Base-by-base conservation (phyloP, 2,113 vertebrate genomes). In the Cinclus cinclus region DNA sequence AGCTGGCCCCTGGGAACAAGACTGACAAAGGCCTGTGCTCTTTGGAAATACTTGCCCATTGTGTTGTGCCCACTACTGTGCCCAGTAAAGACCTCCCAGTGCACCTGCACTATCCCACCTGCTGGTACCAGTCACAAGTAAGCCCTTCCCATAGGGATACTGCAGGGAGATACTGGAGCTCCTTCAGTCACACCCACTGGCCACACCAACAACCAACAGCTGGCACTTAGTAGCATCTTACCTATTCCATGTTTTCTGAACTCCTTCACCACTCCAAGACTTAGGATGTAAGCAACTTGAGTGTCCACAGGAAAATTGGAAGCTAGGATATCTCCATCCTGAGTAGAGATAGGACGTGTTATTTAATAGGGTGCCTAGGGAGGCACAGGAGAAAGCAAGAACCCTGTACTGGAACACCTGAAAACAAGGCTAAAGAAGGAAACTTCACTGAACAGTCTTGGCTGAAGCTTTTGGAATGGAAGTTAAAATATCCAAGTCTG, bases 311-410 rank as follows among this genome's bases (percentile, higher is more conserved):
- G 99, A 96, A 99, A 99, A 96, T 95, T 99, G 97, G 99, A 99
- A 80, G 99, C 99, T 97, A 99, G 97, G 97, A 99, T 99, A 96
- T 99, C 99, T 97, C 99, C 99, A 98, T 99, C 99, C 99, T 99
- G 90, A 50, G 89, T 62, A 93, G 79, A 97, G 80, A 93, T 5
- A 71, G 1, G 35, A 96, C 42, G 97, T 60, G 80, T 67, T 87
- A 79, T 77, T 94, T 28, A 88, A 59, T 4, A 77, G 50, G 69
- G n/a, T 27, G 68, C 6, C 18, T 5, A 19, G 8, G 8, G 20
- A 71, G 17, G 33, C 9, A 33, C 24, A 35, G 13, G n/a, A 67
- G 41, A 88, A 74, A 55, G 47, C 50, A 73, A 70, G 27, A 77
- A 70, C 28, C 42, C 35, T 7, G 2, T 16, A 49, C 15, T n/a